These are phyloP conservation scores for Phoxinus dragarum DNA, from an alignment of 2,797 vertebrate genomes.

Conservation along the genomic window DNA sequence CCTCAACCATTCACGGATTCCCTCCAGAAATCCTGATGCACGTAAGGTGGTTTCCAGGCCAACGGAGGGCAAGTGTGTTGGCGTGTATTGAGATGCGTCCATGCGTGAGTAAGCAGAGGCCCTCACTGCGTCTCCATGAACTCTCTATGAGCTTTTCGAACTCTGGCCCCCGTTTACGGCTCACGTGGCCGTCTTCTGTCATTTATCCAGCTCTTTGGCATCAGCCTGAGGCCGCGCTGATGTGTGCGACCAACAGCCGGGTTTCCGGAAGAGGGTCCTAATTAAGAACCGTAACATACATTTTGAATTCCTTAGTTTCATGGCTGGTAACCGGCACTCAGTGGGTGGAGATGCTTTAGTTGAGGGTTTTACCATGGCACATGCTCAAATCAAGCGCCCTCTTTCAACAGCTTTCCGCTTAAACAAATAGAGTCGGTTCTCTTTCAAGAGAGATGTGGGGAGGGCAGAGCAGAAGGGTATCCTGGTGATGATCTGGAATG, in stretches of 20 bases:
- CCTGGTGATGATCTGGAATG: conserved; percentile 39
- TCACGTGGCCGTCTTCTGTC: conserved; percentile 7
- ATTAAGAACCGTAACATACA: background rate
- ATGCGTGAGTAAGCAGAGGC: conserved; percentile 80
- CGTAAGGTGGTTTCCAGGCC: conserved; percentile 79
- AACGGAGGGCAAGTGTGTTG: conserved; percentile 76
- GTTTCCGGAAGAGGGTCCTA: conserved; percentile 3
- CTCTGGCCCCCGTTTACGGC: background rate
- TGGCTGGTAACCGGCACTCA: conserved; percentile 16
- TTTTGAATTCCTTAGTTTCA: conserved; percentile 28
- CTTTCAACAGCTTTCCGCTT: background rate
- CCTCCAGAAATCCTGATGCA: conserved; percentile 38
- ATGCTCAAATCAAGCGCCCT: conserved; percentile 29
- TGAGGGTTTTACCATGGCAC: conserved; percentile 22
- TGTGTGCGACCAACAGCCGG: background rate
- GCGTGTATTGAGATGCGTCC: conserved; percentile 78
- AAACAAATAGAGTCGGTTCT: conserved; percentile 10
- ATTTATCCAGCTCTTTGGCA: conserved; percentile 2
- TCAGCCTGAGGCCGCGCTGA: background rate
- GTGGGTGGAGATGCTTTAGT: conserved; percentile 37
- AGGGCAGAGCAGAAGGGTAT: background rate
- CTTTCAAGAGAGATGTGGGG: background rate
- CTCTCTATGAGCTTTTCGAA: conserved; percentile 40
- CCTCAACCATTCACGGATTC: conserved; percentile 41
- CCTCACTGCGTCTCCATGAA: conserved; percentile 55